These are phyloP conservation scores for Andrena flavipes DNA, from an alignment of 2,888 invertebrate genomes.

Conservation along the genomic window DNA sequence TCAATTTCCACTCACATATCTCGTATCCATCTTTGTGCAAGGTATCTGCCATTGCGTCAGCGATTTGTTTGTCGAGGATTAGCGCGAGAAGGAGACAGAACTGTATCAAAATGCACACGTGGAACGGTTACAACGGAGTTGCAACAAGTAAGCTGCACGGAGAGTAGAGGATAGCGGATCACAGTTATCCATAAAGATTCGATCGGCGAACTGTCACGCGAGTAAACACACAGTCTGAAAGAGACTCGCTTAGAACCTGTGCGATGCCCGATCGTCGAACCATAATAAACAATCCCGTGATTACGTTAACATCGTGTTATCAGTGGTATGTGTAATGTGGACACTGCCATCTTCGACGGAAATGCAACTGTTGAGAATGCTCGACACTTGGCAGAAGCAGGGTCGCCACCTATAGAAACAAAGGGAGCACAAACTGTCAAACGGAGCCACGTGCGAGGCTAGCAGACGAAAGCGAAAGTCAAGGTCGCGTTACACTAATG, in stretches of 20 bases:
- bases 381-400: conserved; percentile 33
- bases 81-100: conserved; percentile 11
- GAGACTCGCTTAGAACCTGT: not conserved
- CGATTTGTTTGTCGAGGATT: conserved; percentile 5
- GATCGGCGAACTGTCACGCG: not conserved
- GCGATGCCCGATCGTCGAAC: conserved; percentile 4
- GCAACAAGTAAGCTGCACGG: conserved; percentile 43
- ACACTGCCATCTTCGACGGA: conserved; percentile 64
- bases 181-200: conserved; percentile 44
- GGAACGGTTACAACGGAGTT: conserved; percentile 66
- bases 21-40: conserved; percentile 78
- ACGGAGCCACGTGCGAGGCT: conserved; percentile 72
- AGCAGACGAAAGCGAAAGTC: conserved; percentile 71
- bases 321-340: not conserved
- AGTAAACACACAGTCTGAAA: not conserved
- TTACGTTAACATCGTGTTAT: conserved; percentile 57
- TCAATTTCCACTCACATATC: conserved; percentile 72
- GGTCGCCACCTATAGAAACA: conserved; percentile 43
- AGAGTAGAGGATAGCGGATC: conserved; percentile 3
- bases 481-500: conserved; percentile 34
- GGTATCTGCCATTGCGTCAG: conserved; percentile 76
- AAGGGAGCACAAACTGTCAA: conserved; percentile 67
- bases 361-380: conserved; percentile 47
- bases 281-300: conserved; percentile 54
- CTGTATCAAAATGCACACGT: conserved; percentile 53